These are phyloP conservation scores for Rousettus madagascariensis DNA, from an alignment of 2,797 vertebrate species.

Conservation along the genomic window DNA sequence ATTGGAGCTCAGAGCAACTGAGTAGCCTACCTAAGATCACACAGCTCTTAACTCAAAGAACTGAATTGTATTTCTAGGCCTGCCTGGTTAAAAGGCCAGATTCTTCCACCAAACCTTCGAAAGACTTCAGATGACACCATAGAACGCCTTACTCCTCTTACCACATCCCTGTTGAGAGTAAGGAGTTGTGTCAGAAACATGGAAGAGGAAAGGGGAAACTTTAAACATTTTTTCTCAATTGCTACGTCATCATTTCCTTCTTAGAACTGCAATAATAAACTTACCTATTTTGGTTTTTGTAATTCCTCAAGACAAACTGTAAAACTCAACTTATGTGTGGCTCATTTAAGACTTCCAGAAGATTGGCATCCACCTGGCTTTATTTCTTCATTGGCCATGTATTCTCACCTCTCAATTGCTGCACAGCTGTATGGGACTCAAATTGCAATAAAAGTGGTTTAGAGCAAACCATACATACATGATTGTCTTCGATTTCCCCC, in stretches of 20 bases:
- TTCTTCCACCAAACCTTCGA: background rate
- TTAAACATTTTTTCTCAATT: background rate
- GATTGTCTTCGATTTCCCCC: constrained; percentile 73
- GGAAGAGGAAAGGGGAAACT: background rate
- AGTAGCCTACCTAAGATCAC: background rate
- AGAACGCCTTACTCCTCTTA: rapidly evolving
- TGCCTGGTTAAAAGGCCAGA: background rate
- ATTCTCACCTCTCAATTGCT: background rate
- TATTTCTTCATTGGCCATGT: background rate
- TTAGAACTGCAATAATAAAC: background rate
- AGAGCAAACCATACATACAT: constrained; percentile 65
- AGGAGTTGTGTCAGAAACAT: background rate
- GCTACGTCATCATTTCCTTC: background rate
- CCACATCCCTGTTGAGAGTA: background rate
- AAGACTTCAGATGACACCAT: background rate
- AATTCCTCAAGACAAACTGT: background rate
- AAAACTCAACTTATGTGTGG: background rate
- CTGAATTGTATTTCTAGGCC: background rate
- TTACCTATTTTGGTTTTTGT: constrained; percentile 27
- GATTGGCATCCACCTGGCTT: background rate
- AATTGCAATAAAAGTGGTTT: constrained; percentile 69
- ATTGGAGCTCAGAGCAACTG: background rate
- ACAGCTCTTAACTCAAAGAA: background rate
- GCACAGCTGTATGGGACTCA: constrained; percentile 32
- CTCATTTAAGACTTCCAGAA: background rate